Evolutionary conservation across 23 tunicate species (phyloP), one percentile per base, ranked within the genome.

Genomic region (Trididemnum nubilum): DNA sequence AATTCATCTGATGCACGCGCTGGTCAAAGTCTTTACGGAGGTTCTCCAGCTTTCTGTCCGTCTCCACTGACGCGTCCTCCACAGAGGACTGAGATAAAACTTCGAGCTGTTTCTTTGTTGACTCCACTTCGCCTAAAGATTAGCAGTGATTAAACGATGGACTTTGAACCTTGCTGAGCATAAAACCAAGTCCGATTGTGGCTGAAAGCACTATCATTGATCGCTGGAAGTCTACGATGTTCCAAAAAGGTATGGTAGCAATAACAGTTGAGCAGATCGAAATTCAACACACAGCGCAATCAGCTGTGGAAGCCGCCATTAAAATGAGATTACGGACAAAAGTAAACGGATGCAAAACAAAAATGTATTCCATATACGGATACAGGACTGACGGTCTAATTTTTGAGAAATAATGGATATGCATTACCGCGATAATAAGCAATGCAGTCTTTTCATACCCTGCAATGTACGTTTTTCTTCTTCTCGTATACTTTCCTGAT

Each of bases 31-130:
- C 90, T 28, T 79, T 79, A 36, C 79, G 67, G 23, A 93, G 78
- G 1, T 52, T 31, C 33, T 74, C 57, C 18, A 93, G 0, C 59
- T 84, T 84, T 30, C 58, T 34, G 23, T 93, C 89, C 25, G 67
- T 77, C 51, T 88, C 94, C 22, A 81, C 89, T 33, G 59, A 71
- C 21, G 80, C 51, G 64, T 88, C 94, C 34, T 84, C 88, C 32
- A 83, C 83, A 7, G 97, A 77, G 2, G 98, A 89, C 24, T 64
- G 84, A 1, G 87, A 76, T 19, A 87, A 66, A 52, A 84, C 98
- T 35, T 93, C 98, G n/a, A 93, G 35, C 57, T 93, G 89, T 51
- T 88, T 73, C 74, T 88, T 91, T 21, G 81, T 36, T 2, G 93
- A 79, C 21, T 67, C 83, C 18, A 93, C 52, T 66, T 93, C 98